These are phyloP conservation scores for Phocoena phocoena DNA, from an alignment of 2,113 vertebrate genomes.

Conservation along the genomic window DNA sequence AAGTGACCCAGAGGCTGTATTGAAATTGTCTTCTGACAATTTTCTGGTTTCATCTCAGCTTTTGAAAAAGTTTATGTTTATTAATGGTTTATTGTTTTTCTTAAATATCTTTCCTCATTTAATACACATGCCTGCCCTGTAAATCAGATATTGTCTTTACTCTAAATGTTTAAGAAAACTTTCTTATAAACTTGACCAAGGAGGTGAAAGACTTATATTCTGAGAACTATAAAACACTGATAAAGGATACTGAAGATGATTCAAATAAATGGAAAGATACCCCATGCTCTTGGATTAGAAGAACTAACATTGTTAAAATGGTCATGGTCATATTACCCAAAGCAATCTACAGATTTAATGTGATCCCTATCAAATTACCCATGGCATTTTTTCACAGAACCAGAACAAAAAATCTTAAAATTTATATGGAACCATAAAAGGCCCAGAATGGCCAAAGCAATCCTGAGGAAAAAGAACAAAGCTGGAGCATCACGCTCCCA, in stretches of 20 bases:
- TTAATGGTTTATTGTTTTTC: background rate
- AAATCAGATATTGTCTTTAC: background rate
- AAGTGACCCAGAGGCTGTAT: background rate
- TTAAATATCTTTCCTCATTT: background rate
- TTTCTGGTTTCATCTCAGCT: conserved; percentile 17
- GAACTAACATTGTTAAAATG: background rate
- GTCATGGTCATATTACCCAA: background rate
- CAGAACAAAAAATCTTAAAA: background rate
- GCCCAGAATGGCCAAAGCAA: background rate
- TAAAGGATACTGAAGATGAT: background rate
- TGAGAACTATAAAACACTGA: background rate
- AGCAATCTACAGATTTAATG: background rate
- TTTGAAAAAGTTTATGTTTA: background rate
- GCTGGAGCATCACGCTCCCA: background rate
- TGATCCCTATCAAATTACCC: background rate
- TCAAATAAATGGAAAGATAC: background rate
- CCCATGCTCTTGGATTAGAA: background rate
- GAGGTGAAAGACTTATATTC: background rate
- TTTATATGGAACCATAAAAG: background rate
- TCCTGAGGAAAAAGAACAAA: background rate
- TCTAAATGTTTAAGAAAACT: conserved; percentile 1
- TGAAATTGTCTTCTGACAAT: background rate
- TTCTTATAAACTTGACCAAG: background rate
- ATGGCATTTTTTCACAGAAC: background rate
- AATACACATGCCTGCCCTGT: background rate